Percentiles rank a stretch among this genome's conserved stretches.
These are phyloP conservation scores for Tangachromis dhanisi DNA, from an alignment of 2,113 vertebrate species.

Conservation along the genomic window DNA sequence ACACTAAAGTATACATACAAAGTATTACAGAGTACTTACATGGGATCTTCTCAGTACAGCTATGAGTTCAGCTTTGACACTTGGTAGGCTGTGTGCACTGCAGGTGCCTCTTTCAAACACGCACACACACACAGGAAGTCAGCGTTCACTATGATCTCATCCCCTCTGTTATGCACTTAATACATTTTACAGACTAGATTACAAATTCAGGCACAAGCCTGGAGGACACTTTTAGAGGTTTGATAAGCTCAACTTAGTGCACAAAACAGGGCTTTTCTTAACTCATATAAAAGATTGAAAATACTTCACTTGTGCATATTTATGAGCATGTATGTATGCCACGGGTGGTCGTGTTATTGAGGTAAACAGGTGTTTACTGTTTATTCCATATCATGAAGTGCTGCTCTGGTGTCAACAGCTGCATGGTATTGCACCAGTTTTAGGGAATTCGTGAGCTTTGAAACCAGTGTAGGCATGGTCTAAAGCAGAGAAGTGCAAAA, in stretches of 20 bases:
- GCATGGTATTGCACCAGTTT: slow-evolving; percentile 49
- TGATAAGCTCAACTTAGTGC: neutral
- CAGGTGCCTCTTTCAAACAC: slow-evolving; percentile 13
- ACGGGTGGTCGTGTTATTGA: neutral
- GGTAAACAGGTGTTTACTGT: slow-evolving; percentile 30
- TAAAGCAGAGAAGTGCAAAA: neutral
- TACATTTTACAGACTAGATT: neutral
- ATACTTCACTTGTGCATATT: neutral
- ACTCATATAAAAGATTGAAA: neutral
- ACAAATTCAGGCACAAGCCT: neutral
- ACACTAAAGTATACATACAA: neutral
- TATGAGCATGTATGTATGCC: neutral
- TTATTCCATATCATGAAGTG: neutral
- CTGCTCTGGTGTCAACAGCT: slow-evolving; percentile 24
- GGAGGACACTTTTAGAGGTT: neutral
- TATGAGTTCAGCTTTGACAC: slow-evolving; percentile 47
- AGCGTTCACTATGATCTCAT: slow-evolving; percentile 22
- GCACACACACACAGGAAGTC: slow-evolving; percentile 49
- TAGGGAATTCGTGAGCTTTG: neutral
- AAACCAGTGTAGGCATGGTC: neutral
- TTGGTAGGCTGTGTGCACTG: slow-evolving; percentile 1
- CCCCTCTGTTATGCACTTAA: neutral
- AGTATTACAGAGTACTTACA: slow-evolving; percentile 36
- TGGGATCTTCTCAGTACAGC: slow-evolving; percentile 36
- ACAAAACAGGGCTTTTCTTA: neutral